phyloP scores from a whole-genome alignment of 2,113 vertebrate species.

The Cynoglossus semilaevis region DNA sequence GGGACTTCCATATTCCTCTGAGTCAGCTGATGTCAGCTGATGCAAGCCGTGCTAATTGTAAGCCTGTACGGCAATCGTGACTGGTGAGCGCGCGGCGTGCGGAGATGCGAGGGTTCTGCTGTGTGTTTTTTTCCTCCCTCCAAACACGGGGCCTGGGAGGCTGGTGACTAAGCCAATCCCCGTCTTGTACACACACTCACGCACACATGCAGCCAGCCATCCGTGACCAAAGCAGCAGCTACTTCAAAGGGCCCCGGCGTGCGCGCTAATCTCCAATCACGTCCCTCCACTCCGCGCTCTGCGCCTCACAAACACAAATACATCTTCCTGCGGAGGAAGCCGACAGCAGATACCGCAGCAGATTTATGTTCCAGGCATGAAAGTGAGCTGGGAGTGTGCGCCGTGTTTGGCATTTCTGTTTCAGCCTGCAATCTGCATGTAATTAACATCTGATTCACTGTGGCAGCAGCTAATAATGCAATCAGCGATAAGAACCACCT shows the following conservation, averaged over 20 bases:
- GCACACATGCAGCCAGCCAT: constrained; percentile 19
- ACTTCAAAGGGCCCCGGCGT: constrained; percentile 53
- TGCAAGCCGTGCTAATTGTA: constrained; percentile 76
- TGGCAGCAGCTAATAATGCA: constrained; percentile 53
- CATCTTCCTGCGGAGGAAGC: neutral
- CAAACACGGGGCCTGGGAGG: constrained; percentile 19
- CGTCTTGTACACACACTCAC: constrained; percentile 1
- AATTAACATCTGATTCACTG: constrained; percentile 60
- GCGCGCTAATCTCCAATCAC: constrained; percentile 38
- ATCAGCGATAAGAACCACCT: constrained; percentile 44
- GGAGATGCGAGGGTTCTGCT: too few relatives aligned
- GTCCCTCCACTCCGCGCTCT: neutral
- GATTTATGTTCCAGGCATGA: constrained; percentile 13
- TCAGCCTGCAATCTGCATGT: constrained; percentile 48
- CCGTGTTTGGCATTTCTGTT: constrained; percentile 28
- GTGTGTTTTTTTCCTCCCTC: neutral
- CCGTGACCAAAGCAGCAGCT: constrained; percentile 52
- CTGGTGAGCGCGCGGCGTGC: neutral
- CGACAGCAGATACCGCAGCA: neutral
- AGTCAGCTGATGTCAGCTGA: constrained; percentile 81
- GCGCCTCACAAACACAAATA: constrained; percentile 15
- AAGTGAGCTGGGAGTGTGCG: constrained; percentile 2
- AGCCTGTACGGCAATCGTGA: constrained; percentile 39
- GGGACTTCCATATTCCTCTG: constrained; percentile 74
- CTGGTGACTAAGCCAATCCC: constrained; percentile 24